phyloP scores from a whole-genome alignment of 1,140 invertebrate genomes.

The Microplitis demolitor region DNA sequence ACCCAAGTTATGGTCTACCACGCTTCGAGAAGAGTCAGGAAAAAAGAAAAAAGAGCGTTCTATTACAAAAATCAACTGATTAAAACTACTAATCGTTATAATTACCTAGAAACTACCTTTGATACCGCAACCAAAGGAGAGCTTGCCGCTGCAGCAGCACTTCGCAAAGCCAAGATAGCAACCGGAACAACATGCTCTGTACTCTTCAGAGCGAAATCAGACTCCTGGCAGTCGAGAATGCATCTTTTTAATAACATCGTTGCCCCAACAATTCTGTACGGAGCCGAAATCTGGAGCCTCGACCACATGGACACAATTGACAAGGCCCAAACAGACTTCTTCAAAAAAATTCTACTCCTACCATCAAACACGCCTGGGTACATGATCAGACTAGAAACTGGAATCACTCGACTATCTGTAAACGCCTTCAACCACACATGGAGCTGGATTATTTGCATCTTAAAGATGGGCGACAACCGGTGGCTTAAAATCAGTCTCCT shows the following conservation, averaged over 20 bases:
- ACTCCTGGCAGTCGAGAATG: background rate
- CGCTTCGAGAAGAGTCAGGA: too few species aligned
- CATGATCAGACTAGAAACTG: too few species aligned
- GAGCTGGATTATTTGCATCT: too few species aligned
- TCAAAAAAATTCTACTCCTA: too few species aligned
- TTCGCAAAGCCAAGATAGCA: background rate
- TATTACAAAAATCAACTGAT: background rate
- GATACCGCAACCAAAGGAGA: background rate
- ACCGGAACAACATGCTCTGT: background rate
- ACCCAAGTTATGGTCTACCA: conserved; percentile 31
- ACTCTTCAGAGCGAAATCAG: background rate
- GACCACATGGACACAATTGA: background rate
- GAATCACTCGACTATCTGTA: too few species aligned
- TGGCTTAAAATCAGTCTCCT: too few species aligned
- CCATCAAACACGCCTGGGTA: too few species aligned
- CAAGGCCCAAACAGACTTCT: too few species aligned
- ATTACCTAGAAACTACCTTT: conserved; percentile 13
- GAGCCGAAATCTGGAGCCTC: background rate
- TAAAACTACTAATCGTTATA: conserved; percentile 9
- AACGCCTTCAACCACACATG: too few species aligned
- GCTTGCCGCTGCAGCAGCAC: background rate
- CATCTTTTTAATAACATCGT: background rate
- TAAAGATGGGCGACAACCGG: too few species aligned
- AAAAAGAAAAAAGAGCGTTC: background rate
- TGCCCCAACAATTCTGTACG: background rate